Conservation (phyloP, 2,888 invertebrate species). For the Torymus tubicola region DNA sequence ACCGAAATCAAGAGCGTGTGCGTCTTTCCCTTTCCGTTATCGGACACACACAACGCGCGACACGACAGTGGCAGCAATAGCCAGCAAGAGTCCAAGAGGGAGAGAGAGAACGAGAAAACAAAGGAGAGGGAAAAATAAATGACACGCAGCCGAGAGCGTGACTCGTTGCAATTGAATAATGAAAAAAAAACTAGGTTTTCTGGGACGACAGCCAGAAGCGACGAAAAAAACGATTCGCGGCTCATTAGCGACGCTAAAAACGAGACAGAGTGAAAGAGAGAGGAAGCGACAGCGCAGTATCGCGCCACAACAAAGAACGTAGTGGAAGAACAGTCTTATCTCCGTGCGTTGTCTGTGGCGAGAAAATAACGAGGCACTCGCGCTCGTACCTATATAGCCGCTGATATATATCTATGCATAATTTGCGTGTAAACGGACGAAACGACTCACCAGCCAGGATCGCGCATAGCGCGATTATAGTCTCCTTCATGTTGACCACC, state of each 20-base stretch:
- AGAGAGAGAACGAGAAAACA: background rate
- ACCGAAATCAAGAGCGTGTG: too few species aligned
- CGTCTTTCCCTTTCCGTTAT: too few species aligned
- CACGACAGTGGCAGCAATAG: too few species aligned
- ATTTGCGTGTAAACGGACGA: background rate
- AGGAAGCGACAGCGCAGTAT: background rate
- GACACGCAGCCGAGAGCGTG: slow-evolving; percentile 9
- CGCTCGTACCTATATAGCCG: too few species aligned
- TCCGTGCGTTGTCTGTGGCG: too few species aligned
- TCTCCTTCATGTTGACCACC: slow-evolving; percentile 72
- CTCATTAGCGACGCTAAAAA: background rate
- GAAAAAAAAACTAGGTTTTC: slow-evolving; percentile 1
- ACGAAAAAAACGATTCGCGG: background rate
- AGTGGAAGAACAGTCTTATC: background rate
- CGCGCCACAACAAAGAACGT: slow-evolving; percentile 1
- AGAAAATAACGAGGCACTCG: too few species aligned
- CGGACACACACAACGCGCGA: background rate
- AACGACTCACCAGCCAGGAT: slow-evolving; percentile 75
- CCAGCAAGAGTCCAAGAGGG: too few species aligned
- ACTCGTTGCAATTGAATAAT: slow-evolving; percentile 31
- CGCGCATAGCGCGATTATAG: slow-evolving; percentile 75
- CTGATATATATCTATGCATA: background rate
- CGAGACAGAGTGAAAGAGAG: background rate
- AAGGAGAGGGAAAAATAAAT: slow-evolving; percentile 13
- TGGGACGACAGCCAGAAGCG: slow-evolving; percentile 16